Conservation (phyloP, 2,113 vertebrate genomes). For the Plecturocebus donacophilus region DNA sequence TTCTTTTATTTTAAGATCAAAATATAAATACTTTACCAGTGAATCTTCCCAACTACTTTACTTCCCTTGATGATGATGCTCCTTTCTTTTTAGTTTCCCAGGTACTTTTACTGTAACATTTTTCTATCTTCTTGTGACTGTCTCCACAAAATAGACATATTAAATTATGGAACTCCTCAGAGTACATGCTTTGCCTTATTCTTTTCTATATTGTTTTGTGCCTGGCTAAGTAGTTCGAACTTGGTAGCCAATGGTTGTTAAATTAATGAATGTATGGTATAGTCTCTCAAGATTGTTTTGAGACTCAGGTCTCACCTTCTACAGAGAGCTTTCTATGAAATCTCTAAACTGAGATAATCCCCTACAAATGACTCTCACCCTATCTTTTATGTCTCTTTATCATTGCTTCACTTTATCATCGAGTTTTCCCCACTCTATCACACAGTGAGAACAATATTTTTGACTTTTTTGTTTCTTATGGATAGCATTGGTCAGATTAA, state of each 20-base stretch:
- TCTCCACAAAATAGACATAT: background rate
- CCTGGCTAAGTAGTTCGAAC: background rate
- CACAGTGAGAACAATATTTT: background rate
- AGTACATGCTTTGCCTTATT: background rate
- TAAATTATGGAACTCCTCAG: background rate
- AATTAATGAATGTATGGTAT: background rate
- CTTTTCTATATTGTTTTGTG: background rate
- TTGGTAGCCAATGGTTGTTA: background rate
- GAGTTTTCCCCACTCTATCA: background rate
- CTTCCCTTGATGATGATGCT: background rate
- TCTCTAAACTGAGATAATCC: background rate
- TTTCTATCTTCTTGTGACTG: background rate
- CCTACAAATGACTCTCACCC: background rate
- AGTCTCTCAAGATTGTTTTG: background rate
- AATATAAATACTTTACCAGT: background rate
- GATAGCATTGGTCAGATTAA: background rate
- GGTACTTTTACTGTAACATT: background rate
- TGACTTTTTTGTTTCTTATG: background rate
- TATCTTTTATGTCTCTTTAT: background rate
- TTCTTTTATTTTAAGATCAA: background rate
- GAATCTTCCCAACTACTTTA: background rate
- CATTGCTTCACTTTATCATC: background rate
- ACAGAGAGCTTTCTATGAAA: background rate
- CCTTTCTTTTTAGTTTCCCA: background rate
- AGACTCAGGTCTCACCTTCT: background rate